Percentiles rank a stretch among this genome's conserved stretches.
Evolutionary conservation across 2,113 vertebrate genomes (phyloP).

Genomic region (Melanerpes aurifrons): DNA sequence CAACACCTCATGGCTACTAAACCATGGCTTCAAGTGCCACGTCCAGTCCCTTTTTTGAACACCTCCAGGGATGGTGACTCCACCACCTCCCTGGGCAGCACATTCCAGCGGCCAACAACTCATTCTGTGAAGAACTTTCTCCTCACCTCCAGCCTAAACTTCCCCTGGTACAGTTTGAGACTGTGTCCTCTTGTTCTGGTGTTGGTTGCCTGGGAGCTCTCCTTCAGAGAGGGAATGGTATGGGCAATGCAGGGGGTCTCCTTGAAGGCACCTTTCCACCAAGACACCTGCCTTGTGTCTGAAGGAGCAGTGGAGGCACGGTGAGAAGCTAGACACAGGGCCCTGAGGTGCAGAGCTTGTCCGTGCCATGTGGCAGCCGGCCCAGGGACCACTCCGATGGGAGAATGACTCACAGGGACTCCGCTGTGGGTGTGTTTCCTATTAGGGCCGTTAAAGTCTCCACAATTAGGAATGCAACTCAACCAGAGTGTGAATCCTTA

Average conservation of each 20-base stretch:
- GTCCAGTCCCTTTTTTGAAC: too few species aligned
- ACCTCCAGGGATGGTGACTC: too few species aligned
- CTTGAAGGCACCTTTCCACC: accelerated
- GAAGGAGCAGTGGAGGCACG: accelerated
- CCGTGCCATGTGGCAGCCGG: conserved; percentile 27
- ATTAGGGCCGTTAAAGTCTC: conserved; percentile 69
- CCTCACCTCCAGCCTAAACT: too few species aligned
- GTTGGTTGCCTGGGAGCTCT: background rate
- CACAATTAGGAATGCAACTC: conserved; percentile 70
- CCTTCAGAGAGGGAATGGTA: accelerated
- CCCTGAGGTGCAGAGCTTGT: accelerated
- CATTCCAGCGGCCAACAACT: too few species aligned
- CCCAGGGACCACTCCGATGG: background rate
- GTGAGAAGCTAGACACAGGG: background rate
- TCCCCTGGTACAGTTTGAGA: background rate
- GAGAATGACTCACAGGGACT: conserved; percentile 49
- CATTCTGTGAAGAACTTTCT: too few species aligned
- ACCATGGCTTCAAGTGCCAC: too few species aligned
- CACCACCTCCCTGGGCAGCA: too few species aligned
- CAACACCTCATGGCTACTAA: too few species aligned
- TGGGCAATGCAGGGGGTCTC: accelerated
- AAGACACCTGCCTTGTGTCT: accelerated
- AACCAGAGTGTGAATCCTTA: conserved; percentile 76
- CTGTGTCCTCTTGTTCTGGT: too few species aligned
- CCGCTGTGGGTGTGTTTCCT: conserved; percentile 62